Evolutionary conservation across 23 tunicate genomes (phyloP).

Genomic region (Phallusia fumigata): DNA sequence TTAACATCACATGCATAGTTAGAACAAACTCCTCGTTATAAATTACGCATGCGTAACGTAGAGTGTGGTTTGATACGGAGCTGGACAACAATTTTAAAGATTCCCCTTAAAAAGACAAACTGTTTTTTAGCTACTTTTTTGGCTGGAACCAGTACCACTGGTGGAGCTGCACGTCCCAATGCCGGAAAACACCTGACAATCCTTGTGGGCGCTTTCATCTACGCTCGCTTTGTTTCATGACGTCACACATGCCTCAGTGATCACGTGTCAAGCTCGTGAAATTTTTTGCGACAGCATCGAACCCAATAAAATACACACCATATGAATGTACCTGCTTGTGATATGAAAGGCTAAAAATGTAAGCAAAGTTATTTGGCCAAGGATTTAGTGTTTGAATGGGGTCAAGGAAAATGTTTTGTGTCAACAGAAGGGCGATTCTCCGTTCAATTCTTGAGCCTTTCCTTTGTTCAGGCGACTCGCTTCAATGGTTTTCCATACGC

Average conservation of each 20-base stretch:
- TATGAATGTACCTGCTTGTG: too few species aligned
- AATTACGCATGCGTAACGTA: too few species aligned
- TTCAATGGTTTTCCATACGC: background rate
- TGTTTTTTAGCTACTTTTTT: too few species aligned
- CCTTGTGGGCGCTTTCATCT: background rate
- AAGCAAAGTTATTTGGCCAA: background rate
- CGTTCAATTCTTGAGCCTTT: background rate
- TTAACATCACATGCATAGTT: too few species aligned
- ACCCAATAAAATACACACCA: background rate
- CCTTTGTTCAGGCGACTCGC: background rate
- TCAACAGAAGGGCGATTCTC: conserved; percentile 1
- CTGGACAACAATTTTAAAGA: too few species aligned
- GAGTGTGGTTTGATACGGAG: too few species aligned
- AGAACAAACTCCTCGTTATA: too few species aligned
- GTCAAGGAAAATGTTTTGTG: background rate
- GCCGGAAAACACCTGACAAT: background rate
- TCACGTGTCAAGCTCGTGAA: background rate
- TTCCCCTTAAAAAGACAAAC: too few species aligned
- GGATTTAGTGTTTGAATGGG: background rate
- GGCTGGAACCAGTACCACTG: too few species aligned
- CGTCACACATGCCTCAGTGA: background rate
- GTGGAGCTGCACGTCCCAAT: too few species aligned
- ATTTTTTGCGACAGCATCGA: background rate
- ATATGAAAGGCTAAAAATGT: background rate
- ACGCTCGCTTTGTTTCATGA: background rate